Evolutionary conservation across 2,888 invertebrate genomes (phyloP).

Genomic region (Leptothorax acervorum): DNA sequence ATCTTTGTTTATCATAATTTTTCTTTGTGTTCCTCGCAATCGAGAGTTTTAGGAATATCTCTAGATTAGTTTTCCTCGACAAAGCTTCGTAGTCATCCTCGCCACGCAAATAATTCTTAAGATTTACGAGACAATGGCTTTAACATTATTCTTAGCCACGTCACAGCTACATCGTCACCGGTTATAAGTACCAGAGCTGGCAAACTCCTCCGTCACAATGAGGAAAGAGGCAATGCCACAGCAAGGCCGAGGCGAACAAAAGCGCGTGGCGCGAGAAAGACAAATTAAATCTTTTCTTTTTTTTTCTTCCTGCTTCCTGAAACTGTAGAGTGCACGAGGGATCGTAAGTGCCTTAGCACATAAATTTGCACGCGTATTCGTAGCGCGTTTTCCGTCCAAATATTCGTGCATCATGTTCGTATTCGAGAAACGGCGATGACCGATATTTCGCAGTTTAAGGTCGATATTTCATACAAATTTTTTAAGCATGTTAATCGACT

Average conservation of each 20-base stretch:
- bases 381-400: not conserved
- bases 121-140: constrained; percentile 38
- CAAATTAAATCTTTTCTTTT: constrained; percentile 24
- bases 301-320: not conserved
- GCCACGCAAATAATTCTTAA: constrained; percentile 8
- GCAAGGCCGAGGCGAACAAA: constrained; percentile 33
- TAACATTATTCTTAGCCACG: constrained; percentile 24
- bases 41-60: no score
- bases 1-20: no score
- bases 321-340: not conserved
- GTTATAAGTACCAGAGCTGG: constrained; percentile 28
- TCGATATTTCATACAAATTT: no score
- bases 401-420: not conserved
- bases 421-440: not conserved
- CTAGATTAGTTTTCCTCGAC: not conserved
- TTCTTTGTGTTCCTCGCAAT: no score
- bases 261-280: constrained; percentile 18
- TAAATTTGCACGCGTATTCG: not conserved
- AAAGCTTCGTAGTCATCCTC: not conserved
- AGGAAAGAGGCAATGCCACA: constrained; percentile 33
- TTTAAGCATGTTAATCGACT: no score
- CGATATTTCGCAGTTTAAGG: no score
- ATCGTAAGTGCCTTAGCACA: not conserved
- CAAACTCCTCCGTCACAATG: constrained; percentile 19
- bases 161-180: constrained; percentile 35